Percentiles rank a stretch among this genome's conserved stretches.
Conservation (phyloP, 2,888 invertebrate species). For the Griposia aprilina region DNA sequence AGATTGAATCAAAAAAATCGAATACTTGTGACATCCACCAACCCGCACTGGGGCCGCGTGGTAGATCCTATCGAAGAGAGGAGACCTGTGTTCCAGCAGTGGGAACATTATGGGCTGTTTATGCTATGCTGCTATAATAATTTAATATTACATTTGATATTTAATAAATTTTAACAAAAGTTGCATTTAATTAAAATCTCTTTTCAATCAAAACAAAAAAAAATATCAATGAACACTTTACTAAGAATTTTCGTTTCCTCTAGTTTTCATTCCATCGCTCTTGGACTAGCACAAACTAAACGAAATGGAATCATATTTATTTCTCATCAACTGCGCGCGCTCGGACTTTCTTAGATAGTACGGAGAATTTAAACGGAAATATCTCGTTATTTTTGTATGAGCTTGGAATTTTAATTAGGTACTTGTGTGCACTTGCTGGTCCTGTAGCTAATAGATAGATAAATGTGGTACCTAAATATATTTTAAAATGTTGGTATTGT, state of each 20-base stretch:
- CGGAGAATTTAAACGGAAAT: constrained; percentile 45
- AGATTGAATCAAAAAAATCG: neutral
- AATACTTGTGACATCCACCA: neutral
- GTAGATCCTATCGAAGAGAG: neutral
- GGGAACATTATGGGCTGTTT: no score
- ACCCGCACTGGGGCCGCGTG: neutral
- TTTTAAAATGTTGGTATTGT: neutral
- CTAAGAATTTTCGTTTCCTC: constrained; percentile 20
- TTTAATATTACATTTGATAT: neutral
- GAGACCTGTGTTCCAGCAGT: neutral
- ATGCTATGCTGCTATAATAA: neutral
- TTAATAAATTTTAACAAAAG: no score
- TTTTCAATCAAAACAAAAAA: constrained; percentile 27
- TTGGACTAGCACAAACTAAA: constrained; percentile 49
- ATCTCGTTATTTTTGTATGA: constrained; percentile 35
- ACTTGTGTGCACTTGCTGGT: constrained; percentile 20
- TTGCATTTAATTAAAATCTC: neutral
- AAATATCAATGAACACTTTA: constrained; percentile 13
- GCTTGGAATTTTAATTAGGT: constrained; percentile 37
- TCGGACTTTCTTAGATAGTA: constrained; percentile 33
- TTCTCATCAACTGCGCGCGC: constrained; percentile 54
- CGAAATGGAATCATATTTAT: constrained; percentile 65
- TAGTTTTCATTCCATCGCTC: constrained; percentile 25
- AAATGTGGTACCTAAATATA: neutral
- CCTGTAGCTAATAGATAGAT: neutral